Conservation (phyloP, 2,888 invertebrate species). For the Trimorus sp. region DNA sequence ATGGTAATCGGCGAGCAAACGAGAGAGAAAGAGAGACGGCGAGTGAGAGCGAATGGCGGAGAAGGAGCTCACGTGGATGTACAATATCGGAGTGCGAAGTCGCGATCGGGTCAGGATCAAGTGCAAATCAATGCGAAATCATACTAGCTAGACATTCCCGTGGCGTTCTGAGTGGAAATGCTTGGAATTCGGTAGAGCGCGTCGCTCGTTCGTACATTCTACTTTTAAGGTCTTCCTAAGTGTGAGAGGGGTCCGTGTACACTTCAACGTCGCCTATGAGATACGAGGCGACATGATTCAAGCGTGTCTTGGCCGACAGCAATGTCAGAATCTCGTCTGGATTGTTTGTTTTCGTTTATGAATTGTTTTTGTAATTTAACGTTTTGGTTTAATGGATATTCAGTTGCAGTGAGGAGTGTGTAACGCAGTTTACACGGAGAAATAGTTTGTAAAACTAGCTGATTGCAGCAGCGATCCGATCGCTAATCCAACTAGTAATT, state of each 20-base stretch:
- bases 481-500: too few relatives aligned
- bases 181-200: conserved; percentile 77
- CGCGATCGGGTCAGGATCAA: conserved; percentile 50
- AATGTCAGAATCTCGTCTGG: too few relatives aligned
- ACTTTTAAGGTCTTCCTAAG: conserved; percentile 78
- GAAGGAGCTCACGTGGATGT: conserved; percentile 1
- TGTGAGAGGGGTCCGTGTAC: conserved; percentile 70
- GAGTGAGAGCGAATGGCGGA: not conserved
- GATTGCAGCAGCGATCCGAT: too few relatives aligned
- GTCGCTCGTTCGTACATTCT: conserved; percentile 73
- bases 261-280: too few relatives aligned
- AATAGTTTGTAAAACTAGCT: too few relatives aligned
- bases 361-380: too few relatives aligned
- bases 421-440: too few relatives aligned
- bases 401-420: too few relatives aligned
- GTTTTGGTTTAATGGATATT: too few relatives aligned
- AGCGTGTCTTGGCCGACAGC: too few relatives aligned
- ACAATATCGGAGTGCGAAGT: conserved; percentile 31
- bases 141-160: conserved; percentile 77
- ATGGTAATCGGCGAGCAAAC: conserved; percentile 67
- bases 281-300: too few relatives aligned
- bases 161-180: conserved; percentile 73
- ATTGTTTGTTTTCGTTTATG: too few relatives aligned
- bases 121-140: conserved; percentile 68
- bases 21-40: conserved; percentile 63